A percentile compares a stretch with the other conserved stretches of the same genome.
Evolutionary conservation across 1,140 invertebrate genomes (phyloP).

Genomic region (Drosophila kurseongensis): DNA sequence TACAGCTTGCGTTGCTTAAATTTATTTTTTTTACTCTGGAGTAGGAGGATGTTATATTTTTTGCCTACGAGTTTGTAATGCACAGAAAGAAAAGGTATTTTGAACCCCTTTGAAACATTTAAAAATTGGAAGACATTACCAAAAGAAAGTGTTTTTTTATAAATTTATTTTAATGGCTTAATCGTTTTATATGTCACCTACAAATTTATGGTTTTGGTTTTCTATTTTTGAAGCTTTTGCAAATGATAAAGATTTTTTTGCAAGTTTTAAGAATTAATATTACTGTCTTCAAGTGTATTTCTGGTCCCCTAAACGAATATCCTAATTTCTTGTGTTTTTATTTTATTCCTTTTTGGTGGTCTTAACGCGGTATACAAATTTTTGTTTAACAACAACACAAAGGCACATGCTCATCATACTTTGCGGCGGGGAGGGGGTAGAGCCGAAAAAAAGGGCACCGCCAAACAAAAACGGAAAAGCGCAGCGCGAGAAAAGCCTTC

Average conservation of each 20-base stretch:
- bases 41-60: conserved; percentile 1
- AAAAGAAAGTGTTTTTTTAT: no score
- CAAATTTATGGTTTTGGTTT: no score
- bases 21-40: conserved; percentile 20
- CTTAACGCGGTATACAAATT: conserved; percentile 34
- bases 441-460: conserved; percentile 2
- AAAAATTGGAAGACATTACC: no score
- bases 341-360: conserved; percentile 25
- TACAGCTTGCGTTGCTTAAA: conserved; percentile 25
- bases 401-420: conserved; percentile 35
- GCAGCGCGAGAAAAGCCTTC: conserved; percentile 30
- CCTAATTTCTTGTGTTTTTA: conserved; percentile 30
- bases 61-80: conserved; percentile 6
- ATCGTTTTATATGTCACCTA: no score
- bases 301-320: conserved; percentile 7
- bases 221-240: background rate
- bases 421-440: background rate
- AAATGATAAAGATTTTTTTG: background rate
- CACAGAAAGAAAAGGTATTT: background rate
- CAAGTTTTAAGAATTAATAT: no score
- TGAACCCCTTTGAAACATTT: no score
- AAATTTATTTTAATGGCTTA: no score
- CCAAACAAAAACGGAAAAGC: conserved; percentile 25
- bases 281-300: conserved; percentile 1
- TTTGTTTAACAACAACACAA: conserved; percentile 43